phyloP scores from a whole-genome alignment of 2,113 vertebrate genomes.

The Dunckerocampus dactyliophorus region DNA sequence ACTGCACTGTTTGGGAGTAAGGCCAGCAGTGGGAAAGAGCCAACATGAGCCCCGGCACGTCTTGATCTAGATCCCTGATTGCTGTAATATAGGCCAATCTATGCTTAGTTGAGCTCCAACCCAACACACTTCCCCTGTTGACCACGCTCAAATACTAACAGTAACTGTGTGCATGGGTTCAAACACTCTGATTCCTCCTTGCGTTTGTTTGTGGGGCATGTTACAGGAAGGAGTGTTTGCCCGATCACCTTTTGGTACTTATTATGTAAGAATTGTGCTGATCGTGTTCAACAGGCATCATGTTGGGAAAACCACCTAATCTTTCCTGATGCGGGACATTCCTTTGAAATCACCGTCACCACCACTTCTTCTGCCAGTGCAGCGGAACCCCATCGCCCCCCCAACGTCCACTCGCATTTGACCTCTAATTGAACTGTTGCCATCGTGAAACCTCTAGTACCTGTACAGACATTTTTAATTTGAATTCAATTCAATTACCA shows the following conservation, averaged over 20 bases:
- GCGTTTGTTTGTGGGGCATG: constrained; percentile 30
- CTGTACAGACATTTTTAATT: background rate
- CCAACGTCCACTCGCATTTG: too few species aligned
- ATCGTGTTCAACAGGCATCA: constrained; percentile 66
- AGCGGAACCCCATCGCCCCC: background rate
- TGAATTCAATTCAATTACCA: background rate
- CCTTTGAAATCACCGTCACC: constrained; percentile 61
- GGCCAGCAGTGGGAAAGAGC: constrained; percentile 33
- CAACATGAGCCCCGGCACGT: constrained; percentile 54
- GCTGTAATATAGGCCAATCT: constrained; percentile 73
- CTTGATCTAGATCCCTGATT: constrained; percentile 58
- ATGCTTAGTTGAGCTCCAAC: constrained; percentile 71
- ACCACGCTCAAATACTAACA: constrained; percentile 19
- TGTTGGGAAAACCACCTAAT: constrained; percentile 65
- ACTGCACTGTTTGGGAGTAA: constrained; percentile 22
- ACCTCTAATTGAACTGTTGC: too few species aligned
- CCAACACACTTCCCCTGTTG: constrained; percentile 43
- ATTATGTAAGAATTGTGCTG: constrained; percentile 46
- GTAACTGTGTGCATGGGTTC: constrained; percentile 18
- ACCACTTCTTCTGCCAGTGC: constrained; percentile 34
- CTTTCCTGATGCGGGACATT: constrained; percentile 64
- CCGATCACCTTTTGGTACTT: constrained; percentile 56
- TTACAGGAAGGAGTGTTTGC: constrained; percentile 49
- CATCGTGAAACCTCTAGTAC: background rate
- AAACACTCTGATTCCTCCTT: constrained; percentile 13